Percentiles rank a stretch among this genome's conserved stretches.
Evolutionary conservation across 2,113 vertebrate genomes (phyloP).

Genomic region (Microtus montanus): DNA sequence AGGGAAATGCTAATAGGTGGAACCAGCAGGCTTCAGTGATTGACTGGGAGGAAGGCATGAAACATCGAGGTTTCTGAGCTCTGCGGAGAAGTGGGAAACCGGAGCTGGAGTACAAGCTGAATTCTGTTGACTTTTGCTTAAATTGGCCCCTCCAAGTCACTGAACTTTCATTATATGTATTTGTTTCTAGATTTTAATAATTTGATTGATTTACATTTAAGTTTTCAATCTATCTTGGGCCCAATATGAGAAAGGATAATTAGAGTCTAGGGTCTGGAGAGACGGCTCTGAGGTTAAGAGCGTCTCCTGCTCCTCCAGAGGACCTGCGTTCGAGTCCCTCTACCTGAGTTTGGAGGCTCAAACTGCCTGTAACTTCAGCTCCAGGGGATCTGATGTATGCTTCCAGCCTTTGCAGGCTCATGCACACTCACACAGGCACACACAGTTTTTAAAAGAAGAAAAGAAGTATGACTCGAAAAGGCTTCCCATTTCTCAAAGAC

Average conservation of each 20-base stretch:
- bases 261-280: not conserved
- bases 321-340: not conserved
- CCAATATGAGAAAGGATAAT: not conserved
- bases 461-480: not conserved
- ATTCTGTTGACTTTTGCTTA: not conserved
- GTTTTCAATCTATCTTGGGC: not conserved
- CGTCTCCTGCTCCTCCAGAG: not conserved
- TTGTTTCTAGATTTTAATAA: not conserved
- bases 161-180: not conserved
- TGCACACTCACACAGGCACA: not conserved
- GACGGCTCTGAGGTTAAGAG: not conserved
- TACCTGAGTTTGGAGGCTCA: not conserved
- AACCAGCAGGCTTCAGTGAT: not conserved
- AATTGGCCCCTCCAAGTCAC: not conserved
- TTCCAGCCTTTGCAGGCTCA: not conserved
- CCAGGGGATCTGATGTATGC: not conserved
- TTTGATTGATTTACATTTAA: not conserved
- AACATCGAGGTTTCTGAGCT: not conserved
- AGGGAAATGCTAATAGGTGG: not conserved
- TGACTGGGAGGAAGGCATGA: not conserved
- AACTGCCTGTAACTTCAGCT: not conserved
- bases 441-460: not conserved
- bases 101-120: not conserved
- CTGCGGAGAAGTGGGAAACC: not conserved
- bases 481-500: conserved; percentile 9